Evolutionary conservation across 2,113 vertebrate genomes (phyloP).

Genomic region (Panthera tigris): DNA sequence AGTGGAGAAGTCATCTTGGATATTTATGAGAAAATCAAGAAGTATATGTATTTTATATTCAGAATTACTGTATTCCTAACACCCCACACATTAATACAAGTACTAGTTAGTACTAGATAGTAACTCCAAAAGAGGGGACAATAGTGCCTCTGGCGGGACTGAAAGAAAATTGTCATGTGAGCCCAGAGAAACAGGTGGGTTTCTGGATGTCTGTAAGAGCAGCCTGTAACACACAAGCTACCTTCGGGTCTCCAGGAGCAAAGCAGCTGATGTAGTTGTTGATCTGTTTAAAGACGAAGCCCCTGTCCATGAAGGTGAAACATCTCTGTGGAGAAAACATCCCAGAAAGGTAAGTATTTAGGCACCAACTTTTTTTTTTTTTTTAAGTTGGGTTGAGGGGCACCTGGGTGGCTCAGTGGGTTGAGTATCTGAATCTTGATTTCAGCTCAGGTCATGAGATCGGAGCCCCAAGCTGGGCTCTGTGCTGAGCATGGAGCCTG

Average conservation of each 20-base stretch:
- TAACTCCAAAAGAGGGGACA: neutral
- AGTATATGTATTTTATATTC: neutral
- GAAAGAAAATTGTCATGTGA: neutral
- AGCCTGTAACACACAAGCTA: slow-evolving; percentile 66
- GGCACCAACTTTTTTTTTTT: neutral
- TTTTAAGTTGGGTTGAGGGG: neutral
- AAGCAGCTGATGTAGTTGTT: slow-evolving; percentile 98
- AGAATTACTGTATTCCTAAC: neutral
- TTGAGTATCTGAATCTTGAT: too few relatives aligned
- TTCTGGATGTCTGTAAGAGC: neutral
- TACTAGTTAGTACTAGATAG: neutral
- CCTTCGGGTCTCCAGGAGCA: slow-evolving; percentile 96
- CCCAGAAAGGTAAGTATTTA: neutral
- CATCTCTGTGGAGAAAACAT: slow-evolving; percentile 88
- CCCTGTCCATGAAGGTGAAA: slow-evolving; percentile 99
- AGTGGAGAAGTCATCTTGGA: neutral
- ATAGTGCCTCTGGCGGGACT: neutral
- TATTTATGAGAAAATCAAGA: neutral
- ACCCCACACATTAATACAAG: neutral
- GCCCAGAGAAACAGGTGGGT: neutral
- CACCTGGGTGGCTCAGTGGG: too few relatives aligned
- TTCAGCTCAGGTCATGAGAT: too few relatives aligned
- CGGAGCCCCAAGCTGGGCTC: too few relatives aligned
- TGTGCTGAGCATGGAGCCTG: too few relatives aligned
- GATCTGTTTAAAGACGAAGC: slow-evolving; percentile 98